Base-by-base conservation (phyloP, 1,140 invertebrate species). In the Drosophila mayri region DNA sequence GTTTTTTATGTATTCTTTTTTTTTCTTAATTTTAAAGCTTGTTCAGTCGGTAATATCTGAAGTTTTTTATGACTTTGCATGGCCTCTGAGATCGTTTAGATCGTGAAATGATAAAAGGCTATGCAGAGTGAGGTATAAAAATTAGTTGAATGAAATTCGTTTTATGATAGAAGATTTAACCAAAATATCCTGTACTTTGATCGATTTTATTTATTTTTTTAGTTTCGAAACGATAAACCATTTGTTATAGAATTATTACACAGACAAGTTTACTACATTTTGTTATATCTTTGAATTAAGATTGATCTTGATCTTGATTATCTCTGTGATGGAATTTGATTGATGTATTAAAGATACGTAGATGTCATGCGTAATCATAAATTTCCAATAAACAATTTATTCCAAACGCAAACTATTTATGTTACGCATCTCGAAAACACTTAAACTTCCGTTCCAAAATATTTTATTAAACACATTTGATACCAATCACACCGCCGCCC, bases 371-470 rank as follows among this genome's bases (percentile, higher is more conserved):
- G 11, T 12, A 14, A 22, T 32, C 10, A 32, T 22, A 7, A 10
- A 22, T 25, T 40, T n/a, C 10, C 9, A 9, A 5, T 9, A 40
- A n/a, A 5, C 5, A n/a, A n/a, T 3, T 9, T 18, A 22, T 25
- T 41, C 14, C 2, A 12, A 25, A 40, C 4, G 12, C 6, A 40
- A n/a, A 2, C 54, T 5, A 25, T 25, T 41, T 0, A 25, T 16
- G 10, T 18, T 4, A 5, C 38, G 12, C 30, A 57, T 57, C 35
- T 40, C 16, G n/a, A 16, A 6, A 62, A 35, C 20, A 43, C 25
- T 43, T 10, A 18, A 43, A n/a, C 67, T 72, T 72, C 70, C 50
- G 54, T 43, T 73, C 16, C 18, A 28, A 28, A 40, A 32, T 16
- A 37, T 25, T 40, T 28, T 18, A 65, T 28, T 55, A 37, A 18